phyloP scores from a whole-genome alignment of 2,113 vertebrate genomes.

The Anhinga rufa region DNA sequence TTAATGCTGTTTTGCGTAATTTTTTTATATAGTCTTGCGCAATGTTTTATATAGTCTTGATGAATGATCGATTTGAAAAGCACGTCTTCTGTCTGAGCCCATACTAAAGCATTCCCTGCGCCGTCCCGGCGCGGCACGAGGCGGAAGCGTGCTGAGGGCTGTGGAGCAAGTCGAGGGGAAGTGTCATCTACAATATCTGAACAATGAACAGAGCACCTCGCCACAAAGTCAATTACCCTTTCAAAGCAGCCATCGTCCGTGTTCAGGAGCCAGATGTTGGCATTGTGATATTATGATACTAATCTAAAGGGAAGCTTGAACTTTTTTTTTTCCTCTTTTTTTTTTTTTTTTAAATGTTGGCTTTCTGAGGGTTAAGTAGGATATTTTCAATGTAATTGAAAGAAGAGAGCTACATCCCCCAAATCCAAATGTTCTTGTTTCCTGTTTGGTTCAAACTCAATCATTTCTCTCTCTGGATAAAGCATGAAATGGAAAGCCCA shows the following conservation, averaged over 20 bases:
- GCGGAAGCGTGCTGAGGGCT: not conserved
- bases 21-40: not conserved
- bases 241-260: not conserved
- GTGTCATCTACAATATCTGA: not conserved
- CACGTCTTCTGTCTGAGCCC: not conserved
- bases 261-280: not conserved
- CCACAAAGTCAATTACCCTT: not conserved
- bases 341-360: not conserved
- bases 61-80: fast-evolving
- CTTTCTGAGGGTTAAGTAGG: not conserved
- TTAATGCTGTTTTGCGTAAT: not conserved
- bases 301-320: not conserved
- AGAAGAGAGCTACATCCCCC: not conserved
- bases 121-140: fast-evolving
- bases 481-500: not conserved
- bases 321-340: too few species aligned
- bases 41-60: not conserved
- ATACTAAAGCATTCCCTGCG: not conserved
- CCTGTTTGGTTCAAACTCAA: not conserved
- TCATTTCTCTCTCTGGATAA: not conserved
- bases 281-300: not conserved
- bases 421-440: not conserved
- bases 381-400: not conserved
- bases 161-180: not conserved
- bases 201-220: not conserved